Conservation (phyloP, 2,113 vertebrate genomes). For the Mus spicilegus region DNA sequence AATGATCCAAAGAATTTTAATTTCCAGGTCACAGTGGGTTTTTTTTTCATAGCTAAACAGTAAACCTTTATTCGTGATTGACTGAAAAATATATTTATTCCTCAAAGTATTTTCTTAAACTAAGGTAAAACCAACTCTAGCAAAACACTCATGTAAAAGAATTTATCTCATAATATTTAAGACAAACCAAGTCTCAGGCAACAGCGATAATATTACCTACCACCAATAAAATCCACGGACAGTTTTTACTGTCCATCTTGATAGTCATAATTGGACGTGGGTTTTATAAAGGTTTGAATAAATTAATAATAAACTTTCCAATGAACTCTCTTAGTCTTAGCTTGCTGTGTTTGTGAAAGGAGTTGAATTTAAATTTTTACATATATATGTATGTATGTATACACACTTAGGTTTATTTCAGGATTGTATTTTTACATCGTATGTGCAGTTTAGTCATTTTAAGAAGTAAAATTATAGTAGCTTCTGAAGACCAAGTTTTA, state of each 20-base stretch:
- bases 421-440: neutral
- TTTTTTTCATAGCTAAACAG: neutral
- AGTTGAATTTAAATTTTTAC: neutral
- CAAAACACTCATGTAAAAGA: neutral
- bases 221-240: neutral
- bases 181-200: neutral
- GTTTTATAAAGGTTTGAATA: neutral
- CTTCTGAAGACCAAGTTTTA: conserved; percentile 34
- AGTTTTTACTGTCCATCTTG: neutral
- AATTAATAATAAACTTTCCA: neutral
- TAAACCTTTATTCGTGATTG: conserved; percentile 15
- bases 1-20: neutral
- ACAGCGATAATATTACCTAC: neutral
- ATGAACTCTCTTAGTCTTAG: neutral
- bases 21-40: neutral
- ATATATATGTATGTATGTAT: neutral
- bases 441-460: neutral
- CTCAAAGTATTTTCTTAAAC: conserved; percentile 29
- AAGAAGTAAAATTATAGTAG: conserved; percentile 39
- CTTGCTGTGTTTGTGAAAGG: neutral
- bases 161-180: neutral
- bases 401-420: neutral
- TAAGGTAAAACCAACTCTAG: neutral
- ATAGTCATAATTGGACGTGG: neutral
- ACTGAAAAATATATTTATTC: neutral